A percentile compares a stretch with the other conserved stretches of the same genome.
phyloP scores from a whole-genome alignment of 2,797 vertebrate species.

The Catharus ustulatus region DNA sequence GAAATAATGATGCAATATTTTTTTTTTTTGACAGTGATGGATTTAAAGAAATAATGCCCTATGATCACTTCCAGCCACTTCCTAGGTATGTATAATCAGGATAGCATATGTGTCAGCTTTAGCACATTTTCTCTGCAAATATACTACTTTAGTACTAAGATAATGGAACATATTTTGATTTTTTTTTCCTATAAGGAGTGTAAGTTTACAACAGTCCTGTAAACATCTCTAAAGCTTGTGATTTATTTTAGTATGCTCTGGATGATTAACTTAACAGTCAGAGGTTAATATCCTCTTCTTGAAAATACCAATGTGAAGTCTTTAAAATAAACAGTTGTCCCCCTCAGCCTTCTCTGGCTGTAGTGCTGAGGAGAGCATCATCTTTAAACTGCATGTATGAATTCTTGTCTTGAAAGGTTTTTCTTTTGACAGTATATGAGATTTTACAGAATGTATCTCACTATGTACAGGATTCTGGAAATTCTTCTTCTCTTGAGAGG shows the following conservation, averaged over 20 bases:
- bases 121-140: neutral
- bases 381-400: neutral
- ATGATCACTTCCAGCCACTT: conserved; percentile 94
- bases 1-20: conserved; percentile 51
- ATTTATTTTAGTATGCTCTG: neutral
- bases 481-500: neutral
- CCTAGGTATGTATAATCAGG: conserved; percentile 84
- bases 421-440: neutral
- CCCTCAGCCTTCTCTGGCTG: neutral
- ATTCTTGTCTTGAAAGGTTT: neutral
- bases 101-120: neutral
- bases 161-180: neutral
- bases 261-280: neutral
- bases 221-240: neutral
- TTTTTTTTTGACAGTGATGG: conserved; percentile 85
- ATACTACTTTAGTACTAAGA: neutral
- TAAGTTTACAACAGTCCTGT: neutral
- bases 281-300: neutral
- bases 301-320: neutral
- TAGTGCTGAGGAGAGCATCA: neutral
- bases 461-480: neutral
- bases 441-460: neutral
- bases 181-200: neutral
- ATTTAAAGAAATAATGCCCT: conserved; percentile 96
- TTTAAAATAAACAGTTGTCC: neutral